Base-by-base conservation (phyloP, 2,888 invertebrate genomes). In the Cancer borealis region DNA sequence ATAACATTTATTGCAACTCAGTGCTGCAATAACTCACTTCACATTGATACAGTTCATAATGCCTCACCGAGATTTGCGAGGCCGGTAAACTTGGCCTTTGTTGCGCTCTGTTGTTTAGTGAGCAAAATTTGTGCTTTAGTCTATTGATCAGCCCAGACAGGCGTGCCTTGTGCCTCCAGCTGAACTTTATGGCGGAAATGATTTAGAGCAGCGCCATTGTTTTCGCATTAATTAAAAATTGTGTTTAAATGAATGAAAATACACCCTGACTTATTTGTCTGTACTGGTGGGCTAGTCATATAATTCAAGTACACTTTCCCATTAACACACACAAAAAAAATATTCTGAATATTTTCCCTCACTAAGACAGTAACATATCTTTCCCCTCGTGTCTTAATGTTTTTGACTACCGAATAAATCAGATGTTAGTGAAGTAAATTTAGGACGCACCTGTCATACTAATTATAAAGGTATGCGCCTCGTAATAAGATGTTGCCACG, bases 71-170 rank as follows among this genome's bases (percentile, higher is more conserved):
- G 73, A 26, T 73, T 26, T 73, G 73, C 21, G 21, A 73, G 73
- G 73, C n/a, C 26, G 21, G 73, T 26, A 73, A 26, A 73, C 26
- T 73, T 73, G 26, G 26, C 26, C 26, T 73, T 26, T 73, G 10
- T 73, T 73, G 26, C 8, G 73, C 73, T 73, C 73, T 73, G 26
- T 73, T 73, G 73, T 73, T 73, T 73, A 73, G 26, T 73, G 26
- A 73, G 73, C 73, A 73, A 73, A 73, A 73, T 73, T 73, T n/a
- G 73, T 73, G n/a, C 73, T 73, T 73, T 73, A 73, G 73, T 73
- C 8, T 73, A 73, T 73, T 73, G 73, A 73, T 73, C 73, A 73
- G 8, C 26, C 73, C 73, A 73, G 73, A 73, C 73, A 10, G 73
- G 73, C 73, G 26, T 73, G 73, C 73, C 73, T 73, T 73, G 73